Base-by-base conservation (phyloP, 2,113 vertebrate genomes). In the Coregonus clupeaformis region DNA sequence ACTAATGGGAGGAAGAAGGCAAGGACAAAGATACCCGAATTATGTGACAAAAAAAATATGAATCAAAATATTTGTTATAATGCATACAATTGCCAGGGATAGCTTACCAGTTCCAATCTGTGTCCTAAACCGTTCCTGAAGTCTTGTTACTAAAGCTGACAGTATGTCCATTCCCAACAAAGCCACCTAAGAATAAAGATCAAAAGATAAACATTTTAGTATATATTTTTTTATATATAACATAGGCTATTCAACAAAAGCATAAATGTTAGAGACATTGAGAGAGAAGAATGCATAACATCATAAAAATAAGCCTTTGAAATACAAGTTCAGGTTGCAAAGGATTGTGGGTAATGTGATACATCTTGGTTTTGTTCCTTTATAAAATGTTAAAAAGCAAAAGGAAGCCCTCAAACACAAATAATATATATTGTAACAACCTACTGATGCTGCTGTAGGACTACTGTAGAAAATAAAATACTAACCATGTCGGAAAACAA, bases 81-180 rank as follows among this genome's bases (percentile, higher is more conserved):
- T 22, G 25, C 22, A 25, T 14, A 12, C 63, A 65, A 65, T 60
- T 22, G 18, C 57, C 57, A 60, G 20, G 0, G 12, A 13, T 16
- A 25, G 16, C 88, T 94, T 88, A 99, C 97, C 97, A 90, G 97
- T 98, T 81, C 95, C 95, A 25, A 98, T 96, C 80, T 98, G 97
- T 0, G 94, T 91, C 89, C 95, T 96, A 92, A 99, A 98, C 20
- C 93, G 92, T 73, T 98, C 97, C 85, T 99, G 96, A 73, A 98
- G 90, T 71, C 97, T 91, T 59, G 92, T 93, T 75, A 98, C 94
- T 49, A 99, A 88, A 0, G 96, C 95, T 0, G 96, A 97, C 65
- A 99, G 89, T 24, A 98, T 93, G 78, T 99, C 97, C 93, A 99
- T 96, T 62, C 97, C 97, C 88, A 97, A 85, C 52, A 99, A 90